phyloP scores from a whole-genome alignment of 2,113 vertebrate genomes.

The Acinonyx jubatus region DNA sequence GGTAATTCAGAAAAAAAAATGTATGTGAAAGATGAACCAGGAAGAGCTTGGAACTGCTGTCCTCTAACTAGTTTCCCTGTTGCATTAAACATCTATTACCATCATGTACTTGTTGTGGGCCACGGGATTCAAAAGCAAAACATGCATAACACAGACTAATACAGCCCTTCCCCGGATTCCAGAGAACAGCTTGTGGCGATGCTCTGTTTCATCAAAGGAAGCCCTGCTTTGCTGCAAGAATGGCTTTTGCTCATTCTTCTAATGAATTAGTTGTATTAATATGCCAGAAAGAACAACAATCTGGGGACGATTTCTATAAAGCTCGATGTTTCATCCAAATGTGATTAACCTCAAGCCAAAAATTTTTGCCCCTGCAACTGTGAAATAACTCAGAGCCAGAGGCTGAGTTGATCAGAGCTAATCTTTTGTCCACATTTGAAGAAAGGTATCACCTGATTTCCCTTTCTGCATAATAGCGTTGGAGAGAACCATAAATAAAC shows the following conservation, averaged over 20 bases:
- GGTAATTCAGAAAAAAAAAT: background rate
- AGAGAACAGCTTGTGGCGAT: slow-evolving; percentile 24
- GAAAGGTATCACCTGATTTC: background rate
- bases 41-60: background rate
- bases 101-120: background rate
- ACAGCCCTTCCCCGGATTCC: background rate
- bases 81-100: background rate
- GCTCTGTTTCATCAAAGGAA: slow-evolving; percentile 49
- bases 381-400: slow-evolving; percentile 39
- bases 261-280: slow-evolving; percentile 59
- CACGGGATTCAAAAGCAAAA: slow-evolving; percentile 49
- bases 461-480: slow-evolving; percentile 21
- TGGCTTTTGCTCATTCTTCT: slow-evolving; percentile 64
- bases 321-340: slow-evolving; percentile 50
- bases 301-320: slow-evolving; percentile 58
- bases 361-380: slow-evolving; percentile 23
- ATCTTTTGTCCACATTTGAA: slow-evolving; percentile 34
- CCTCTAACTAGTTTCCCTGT: background rate
- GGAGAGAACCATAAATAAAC: background rate
- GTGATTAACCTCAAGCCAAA: slow-evolving; percentile 16
- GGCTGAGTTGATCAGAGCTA: background rate
- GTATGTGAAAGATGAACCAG: slow-evolving; percentile 11
- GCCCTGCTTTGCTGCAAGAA: slow-evolving; percentile 32
- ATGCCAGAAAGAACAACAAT: slow-evolving; percentile 64
- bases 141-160: background rate